phyloP scores from a whole-genome alignment of 2,888 invertebrate species.

The Hydrotaea diabolus region DNA sequence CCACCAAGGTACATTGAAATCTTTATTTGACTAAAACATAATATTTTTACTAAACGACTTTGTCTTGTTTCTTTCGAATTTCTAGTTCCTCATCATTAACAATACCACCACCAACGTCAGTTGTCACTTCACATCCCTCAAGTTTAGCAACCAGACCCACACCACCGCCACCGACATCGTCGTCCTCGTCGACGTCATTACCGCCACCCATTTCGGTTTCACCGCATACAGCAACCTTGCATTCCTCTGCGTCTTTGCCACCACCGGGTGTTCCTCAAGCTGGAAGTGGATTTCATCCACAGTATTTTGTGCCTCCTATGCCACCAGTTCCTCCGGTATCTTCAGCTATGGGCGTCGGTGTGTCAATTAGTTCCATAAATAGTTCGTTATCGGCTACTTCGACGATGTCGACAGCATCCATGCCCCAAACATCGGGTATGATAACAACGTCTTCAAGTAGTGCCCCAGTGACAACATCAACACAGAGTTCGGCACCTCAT shows the following conservation, averaged over 20 bases:
- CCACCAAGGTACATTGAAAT: conserved; percentile 68
- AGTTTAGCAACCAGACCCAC: conserved; percentile 83
- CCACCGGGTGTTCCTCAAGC: conserved; percentile 81
- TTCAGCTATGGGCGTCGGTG: conserved; percentile 44
- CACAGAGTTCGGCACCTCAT: conserved; percentile 85
- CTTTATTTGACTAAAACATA: background rate
- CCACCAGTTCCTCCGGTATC: conserved; percentile 58
- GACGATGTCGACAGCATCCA: conserved; percentile 43
- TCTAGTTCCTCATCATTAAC: conserved; percentile 69
- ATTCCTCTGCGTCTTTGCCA: conserved; percentile 86
- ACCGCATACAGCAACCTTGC: conserved; percentile 74
- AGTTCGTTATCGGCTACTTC: conserved; percentile 68
- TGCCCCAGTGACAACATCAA: conserved; percentile 65
- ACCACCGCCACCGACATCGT: conserved; percentile 81
- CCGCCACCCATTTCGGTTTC: conserved; percentile 81
- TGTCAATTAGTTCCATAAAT: conserved; percentile 58
- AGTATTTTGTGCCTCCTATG: conserved; percentile 66
- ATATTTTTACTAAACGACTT: background rate
- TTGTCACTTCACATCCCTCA: conserved; percentile 79
- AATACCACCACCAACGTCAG: conserved; percentile 74
- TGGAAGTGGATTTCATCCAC: conserved; percentile 68
- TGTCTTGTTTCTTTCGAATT: conserved; percentile 68
- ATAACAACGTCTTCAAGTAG: conserved; percentile 70
- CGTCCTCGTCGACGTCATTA: conserved; percentile 62
- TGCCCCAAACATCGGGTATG: conserved; percentile 58